Evolutionary conservation across 1,140 invertebrate species (phyloP), one percentile per base, ranked within the genome.

Genomic region (Drosophila gunungcola): DNA sequence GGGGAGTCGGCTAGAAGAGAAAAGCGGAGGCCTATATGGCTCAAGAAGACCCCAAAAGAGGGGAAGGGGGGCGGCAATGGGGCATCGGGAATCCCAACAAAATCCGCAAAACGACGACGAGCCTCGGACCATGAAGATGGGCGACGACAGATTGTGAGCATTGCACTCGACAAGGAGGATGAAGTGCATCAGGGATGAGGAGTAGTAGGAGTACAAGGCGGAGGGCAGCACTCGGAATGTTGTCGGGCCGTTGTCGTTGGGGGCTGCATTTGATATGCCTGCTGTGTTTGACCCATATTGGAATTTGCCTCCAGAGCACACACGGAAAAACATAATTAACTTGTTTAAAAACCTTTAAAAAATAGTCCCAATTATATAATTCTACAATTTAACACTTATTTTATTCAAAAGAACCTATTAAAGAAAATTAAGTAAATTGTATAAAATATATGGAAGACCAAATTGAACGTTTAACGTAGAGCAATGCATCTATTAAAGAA

Each of bases 231-330:
- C 73, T 67, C 69, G 88, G 74, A 78, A 75, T 88, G 73, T 74
- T 70, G 78, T 70, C 61, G 63, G 55, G 64, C 34, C 52, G 73
- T 68, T 57, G 61, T 60, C 64, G 83, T 69, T 60, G 60, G 67
- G 82, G 74, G 72, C 72, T 76, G 74, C 75, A 83, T 86, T 90
- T 90, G 79, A 86, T 86, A 90, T 86, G 86, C 84, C 67, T 88
- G 79, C 80, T 91, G 79, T 91, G 79, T 90, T 88, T 90, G 88
- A 90, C 88, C 88, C 88, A 90, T 90, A 86, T 88, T 90, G 82
- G 82, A 90, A 91, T 90, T 90, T 78, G 79, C 82, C 73, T 80
- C 48, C 56, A 68, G 61, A 67, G 39, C 42, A 58, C 54, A 63
- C 57, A 55, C 48, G 13, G 9, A 5, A 0, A 70, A 13, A 21